Base-by-base conservation (phyloP, 64 coral and sea anemone genomes). In the Catalaphyllia jardinei region DNA sequence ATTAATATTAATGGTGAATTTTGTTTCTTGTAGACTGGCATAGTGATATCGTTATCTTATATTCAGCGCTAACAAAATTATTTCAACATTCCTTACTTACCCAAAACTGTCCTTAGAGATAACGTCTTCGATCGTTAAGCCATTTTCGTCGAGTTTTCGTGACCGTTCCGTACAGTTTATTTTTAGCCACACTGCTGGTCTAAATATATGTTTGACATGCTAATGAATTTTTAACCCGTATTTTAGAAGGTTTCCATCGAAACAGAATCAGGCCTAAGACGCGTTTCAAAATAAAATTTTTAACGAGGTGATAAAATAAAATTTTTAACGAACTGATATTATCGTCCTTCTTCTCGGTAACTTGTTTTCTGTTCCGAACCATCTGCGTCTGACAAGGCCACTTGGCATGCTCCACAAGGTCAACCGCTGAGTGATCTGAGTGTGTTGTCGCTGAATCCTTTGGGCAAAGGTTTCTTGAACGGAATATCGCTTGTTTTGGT, bases 401-500 rank as follows among this genome's bases (percentile, higher is more conserved):
- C 50, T 79, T 79, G 22, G 51, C 76, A 79, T 79, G n/a, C 51
- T 55, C 76, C 25, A 9, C 49, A 55, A 10, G 20, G 24, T 13
- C 24, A 79, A 39, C 76, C 76, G 76, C 76, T 79, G 76, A 55
- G 22, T 20, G 19, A 55, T 27, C 46, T 55, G 76, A 75, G 73
- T 18, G 31, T 75, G 76, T 49, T 19, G 46, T 27, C 76, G 22
- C 10, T 69, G 65, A n/a, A 27, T 69, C 25, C 65, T 69, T 57
- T 69, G 65, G 25, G n/a, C 29, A 25, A 17, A 16, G 76, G 76
- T 29, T 79, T 92, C 83, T 72, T 1, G 60, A 29, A 87, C 67
- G 74, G 38, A 62, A 75, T 46, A 46, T 79, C 19, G 57, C 24
- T 29, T 74, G 62, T 89, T 89, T 93, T 12, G 65, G 28, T 76